Conservation (phyloP, 2,797 vertebrate genomes). For the Sarcophilus harrisii region DNA sequence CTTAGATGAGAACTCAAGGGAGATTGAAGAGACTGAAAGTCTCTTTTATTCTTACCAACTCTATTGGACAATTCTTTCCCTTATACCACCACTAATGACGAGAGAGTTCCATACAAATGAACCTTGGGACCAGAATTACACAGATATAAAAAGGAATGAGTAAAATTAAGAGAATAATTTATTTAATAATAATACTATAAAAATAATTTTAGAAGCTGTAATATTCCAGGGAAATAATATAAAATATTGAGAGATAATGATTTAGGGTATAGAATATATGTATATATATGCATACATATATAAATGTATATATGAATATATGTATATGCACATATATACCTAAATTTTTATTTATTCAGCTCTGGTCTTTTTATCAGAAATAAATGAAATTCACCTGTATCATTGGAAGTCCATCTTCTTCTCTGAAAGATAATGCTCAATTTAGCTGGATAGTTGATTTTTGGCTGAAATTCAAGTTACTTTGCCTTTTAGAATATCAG, state of each 20-base stretch:
- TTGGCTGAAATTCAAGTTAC: too few relatives aligned
- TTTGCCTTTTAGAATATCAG: too few relatives aligned
- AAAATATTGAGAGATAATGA: not conserved
- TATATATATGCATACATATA: not conserved
- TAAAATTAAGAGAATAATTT: not conserved
- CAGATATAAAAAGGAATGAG: not conserved
- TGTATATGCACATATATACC: not conserved
- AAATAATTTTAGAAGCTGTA: not conserved
- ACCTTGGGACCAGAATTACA: not conserved
- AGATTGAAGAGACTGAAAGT: not conserved
- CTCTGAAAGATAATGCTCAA: too few relatives aligned
- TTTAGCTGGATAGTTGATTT: too few relatives aligned
- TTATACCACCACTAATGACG: not conserved
- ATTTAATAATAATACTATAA: not conserved
- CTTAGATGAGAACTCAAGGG: not conserved
- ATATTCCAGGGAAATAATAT: not conserved
- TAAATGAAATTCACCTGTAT: too few relatives aligned
- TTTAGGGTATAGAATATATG: not conserved
- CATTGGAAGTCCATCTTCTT: too few relatives aligned
- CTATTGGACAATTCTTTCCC: not conserved
- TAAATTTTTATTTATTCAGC: too few relatives aligned
- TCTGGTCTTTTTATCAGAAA: too few relatives aligned
- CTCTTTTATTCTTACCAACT: not conserved
- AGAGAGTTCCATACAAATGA: not conserved
- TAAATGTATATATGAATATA: not conserved